Evolutionary conservation across 2,888 invertebrate species (phyloP).

Genomic region (Apodemia hepburni): DNA sequence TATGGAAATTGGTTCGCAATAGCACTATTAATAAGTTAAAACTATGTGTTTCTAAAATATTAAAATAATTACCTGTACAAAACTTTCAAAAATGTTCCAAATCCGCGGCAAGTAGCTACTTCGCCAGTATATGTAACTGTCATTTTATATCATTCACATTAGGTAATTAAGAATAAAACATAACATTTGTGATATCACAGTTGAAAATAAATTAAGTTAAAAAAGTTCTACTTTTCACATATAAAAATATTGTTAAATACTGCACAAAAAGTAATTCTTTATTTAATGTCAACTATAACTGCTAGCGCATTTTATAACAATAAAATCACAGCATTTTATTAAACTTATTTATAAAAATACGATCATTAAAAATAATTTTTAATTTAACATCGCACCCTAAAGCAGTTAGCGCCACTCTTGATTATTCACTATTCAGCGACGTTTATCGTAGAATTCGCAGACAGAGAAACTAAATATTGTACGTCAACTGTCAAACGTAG

Average conservation of each 20-base stretch:
- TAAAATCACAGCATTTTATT: not conserved
- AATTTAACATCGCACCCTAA: too few relatives aligned
- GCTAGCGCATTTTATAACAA: not conserved
- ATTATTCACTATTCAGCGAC: too few relatives aligned
- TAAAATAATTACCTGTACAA: slow-evolving; percentile 83
- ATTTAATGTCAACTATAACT: not conserved
- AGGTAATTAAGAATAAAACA: slow-evolving; percentile 23
- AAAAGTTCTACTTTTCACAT: not conserved
- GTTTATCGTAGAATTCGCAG: too few relatives aligned
- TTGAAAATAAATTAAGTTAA: not conserved
- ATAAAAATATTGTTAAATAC: too few relatives aligned
- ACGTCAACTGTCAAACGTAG: too few relatives aligned
- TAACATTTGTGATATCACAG: slow-evolving; percentile 25
- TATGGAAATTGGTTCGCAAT: too few relatives aligned
- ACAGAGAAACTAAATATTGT: too few relatives aligned
- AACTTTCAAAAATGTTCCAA: slow-evolving; percentile 93
- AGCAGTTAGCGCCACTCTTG: too few relatives aligned
- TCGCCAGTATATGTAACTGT: slow-evolving; percentile 92
- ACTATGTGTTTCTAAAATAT: too few relatives aligned
- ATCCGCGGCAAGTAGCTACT: slow-evolving; percentile 91
- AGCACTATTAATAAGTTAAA: too few relatives aligned
- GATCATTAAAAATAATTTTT: too few relatives aligned
- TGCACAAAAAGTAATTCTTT: not conserved
- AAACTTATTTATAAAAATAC: too few relatives aligned
- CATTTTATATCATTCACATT: slow-evolving; percentile 71